Evolutionary conservation across 2,113 vertebrate genomes (phyloP), one percentile per base, ranked within the genome.

Genomic region (Spizaetus ornatus): DNA sequence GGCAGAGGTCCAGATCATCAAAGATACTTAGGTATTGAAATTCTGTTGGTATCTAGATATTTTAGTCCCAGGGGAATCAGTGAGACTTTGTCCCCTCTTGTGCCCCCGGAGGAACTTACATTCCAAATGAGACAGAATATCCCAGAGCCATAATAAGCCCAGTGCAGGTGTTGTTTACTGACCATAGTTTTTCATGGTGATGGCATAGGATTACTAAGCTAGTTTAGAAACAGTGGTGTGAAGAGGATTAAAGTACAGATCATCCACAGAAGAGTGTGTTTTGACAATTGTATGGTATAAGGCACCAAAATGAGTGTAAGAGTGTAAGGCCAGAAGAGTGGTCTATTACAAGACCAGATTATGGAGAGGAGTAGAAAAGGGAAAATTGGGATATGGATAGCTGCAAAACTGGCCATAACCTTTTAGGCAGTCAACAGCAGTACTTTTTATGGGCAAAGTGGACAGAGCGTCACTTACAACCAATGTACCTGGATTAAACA

Each of bases 271-370:
- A 50, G 58, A 56, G 32, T 16, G 16, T 38, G 50, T 42, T 82
- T 45, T 0, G 0, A 36, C n/a, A 47, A 4, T 18, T 56, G 10
- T 15, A 5, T 9, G 23, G 18, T 47, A 1, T 55, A n/a, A 65
- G 53, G 45, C 12, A 7, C 23, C 32, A 81, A 63, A 90, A 81
- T 31, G 59, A 78, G 22, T 6, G 16, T 53, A 25, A 77, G 80
- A 65, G 26, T 52, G 52, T 53, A 29, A 53, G 52, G 16, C 52
- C n/a, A 23, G 43, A 50, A 36, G 20, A 43, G 14, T 43, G 12
- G 26, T 21, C n/a, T 76, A 0, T 48, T 26, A 7, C 5, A 19
- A 86, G 12, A 70, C 11, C 40, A 72, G 66, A 38, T 25, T 29
- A 47, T n/a, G n/a, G 55, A 74, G 65, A 74, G 27, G 70, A 40